These are phyloP conservation scores for Anoura caudifer DNA, from an alignment of 2,113 vertebrate genomes.

Conservation along the genomic window DNA sequence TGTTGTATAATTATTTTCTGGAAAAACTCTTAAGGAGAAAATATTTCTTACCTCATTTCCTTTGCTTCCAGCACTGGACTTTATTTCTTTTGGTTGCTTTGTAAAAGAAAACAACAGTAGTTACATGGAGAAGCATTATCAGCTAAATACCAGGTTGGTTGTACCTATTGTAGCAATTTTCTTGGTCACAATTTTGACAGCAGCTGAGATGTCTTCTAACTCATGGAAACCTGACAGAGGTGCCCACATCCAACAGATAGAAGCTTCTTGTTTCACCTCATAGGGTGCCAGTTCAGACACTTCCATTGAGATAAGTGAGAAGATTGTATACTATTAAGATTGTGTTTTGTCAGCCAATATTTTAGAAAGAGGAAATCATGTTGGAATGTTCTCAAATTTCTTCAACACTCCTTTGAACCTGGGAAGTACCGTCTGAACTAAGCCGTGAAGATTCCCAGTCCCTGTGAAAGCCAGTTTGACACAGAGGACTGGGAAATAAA, in stretches of 20 bases:
- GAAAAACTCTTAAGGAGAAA: background rate
- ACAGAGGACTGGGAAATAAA: background rate
- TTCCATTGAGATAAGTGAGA: background rate
- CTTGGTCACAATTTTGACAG: background rate
- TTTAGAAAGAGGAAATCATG: background rate
- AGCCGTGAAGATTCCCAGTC: background rate
- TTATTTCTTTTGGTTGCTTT: conserved; percentile 97
- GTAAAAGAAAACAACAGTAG: conserved; percentile 69
- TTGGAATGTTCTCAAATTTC: background rate
- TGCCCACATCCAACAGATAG: background rate
- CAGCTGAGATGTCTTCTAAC: background rate
- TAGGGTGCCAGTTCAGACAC: background rate
- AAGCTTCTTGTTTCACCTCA: background rate
- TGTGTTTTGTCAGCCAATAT: background rate
- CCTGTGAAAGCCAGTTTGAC: background rate
- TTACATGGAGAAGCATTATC: conserved; percentile 45
- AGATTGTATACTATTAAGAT: background rate
- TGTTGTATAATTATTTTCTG: background rate
- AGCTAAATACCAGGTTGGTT: background rate
- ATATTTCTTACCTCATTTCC: conserved; percentile 90
- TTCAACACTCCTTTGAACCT: background rate
- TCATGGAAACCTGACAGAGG: background rate
- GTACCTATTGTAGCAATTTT: background rate
- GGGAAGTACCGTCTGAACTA: background rate
- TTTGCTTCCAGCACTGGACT: conserved; percentile 90